phyloP scores from a whole-genome alignment of 2,888 invertebrate species.

The Drosophila diplacantha region DNA sequence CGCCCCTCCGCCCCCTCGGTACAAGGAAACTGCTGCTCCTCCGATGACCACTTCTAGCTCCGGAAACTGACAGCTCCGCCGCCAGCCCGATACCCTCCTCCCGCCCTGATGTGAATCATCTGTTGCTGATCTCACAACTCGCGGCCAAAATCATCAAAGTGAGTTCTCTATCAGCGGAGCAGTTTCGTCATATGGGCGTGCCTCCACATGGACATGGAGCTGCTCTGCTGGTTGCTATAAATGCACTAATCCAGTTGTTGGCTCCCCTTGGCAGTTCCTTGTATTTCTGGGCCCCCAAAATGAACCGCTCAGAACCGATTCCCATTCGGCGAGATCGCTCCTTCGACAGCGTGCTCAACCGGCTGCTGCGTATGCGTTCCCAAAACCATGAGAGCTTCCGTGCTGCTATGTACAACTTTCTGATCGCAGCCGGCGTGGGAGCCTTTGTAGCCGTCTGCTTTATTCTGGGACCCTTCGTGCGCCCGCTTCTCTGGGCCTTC shows the following conservation, averaged over 20 bases:
- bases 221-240: slow-evolving; percentile 2
- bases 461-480: slow-evolving; percentile 93
- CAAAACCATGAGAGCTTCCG: slow-evolving; percentile 77
- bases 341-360: slow-evolving; percentile 76
- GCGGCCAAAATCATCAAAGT: slow-evolving; percentile 19
- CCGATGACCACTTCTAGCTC: slow-evolving; percentile 16
- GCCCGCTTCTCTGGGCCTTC: slow-evolving; percentile 96
- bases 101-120: slow-evolving; percentile 20
- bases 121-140: slow-evolving; percentile 13
- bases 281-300: slow-evolving; percentile 32
- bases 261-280: slow-evolving; percentile 27
- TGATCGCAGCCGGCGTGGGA: slow-evolving; percentile 75
- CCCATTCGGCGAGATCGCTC: slow-evolving; percentile 76
- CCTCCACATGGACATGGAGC: slow-evolving; percentile 5
- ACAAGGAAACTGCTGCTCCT: slow-evolving; percentile 1
- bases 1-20: slow-evolving; percentile 13
- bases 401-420: slow-evolving; percentile 77
- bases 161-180: slow-evolving; percentile 8
- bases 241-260: slow-evolving; percentile 7
- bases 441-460: slow-evolving; percentile 84
- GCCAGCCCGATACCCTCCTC: background rate
- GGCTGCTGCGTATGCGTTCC: slow-evolving; percentile 71
- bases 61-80: slow-evolving; percentile 6
- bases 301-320: slow-evolving; percentile 74
- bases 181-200: slow-evolving; percentile 9